These are phyloP conservation scores for Phylloscopus whistleri DNA, from an alignment of 2,113 vertebrate species.

Conservation along the genomic window DNA sequence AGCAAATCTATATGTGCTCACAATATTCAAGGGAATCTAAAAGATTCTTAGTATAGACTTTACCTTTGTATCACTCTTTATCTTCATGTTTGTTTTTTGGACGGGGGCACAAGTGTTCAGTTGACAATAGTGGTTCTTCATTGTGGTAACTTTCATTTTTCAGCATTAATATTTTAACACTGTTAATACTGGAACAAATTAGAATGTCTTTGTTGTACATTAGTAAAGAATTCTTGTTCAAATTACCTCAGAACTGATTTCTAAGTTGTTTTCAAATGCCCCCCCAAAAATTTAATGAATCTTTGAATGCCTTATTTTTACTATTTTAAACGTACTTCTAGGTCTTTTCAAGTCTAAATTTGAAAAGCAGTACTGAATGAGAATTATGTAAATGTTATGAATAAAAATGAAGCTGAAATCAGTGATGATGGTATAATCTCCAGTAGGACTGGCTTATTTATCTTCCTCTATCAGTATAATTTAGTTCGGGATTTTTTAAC, in stretches of 20 bases:
- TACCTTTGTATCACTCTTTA: neutral
- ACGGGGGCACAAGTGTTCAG: accelerated
- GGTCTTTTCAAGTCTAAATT: neutral
- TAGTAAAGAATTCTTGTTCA: neutral
- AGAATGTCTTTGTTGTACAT: neutral
- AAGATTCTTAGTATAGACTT: neutral
- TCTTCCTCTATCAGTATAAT: neutral
- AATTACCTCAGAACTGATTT: neutral
- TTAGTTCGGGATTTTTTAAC: neutral
- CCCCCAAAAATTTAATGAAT: neutral
- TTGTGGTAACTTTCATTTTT: neutral
- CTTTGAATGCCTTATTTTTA: neutral
- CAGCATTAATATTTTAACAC: neutral
- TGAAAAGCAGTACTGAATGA: neutral
- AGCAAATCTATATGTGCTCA: neutral
- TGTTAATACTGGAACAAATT: neutral
- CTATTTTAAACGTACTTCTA: neutral
- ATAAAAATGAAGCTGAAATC: neutral
- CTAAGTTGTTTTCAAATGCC: neutral
- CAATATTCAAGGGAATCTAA: neutral
- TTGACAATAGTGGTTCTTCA: neutral
- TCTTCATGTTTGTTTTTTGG: neutral
- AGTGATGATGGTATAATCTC: neutral
- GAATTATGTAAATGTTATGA: neutral
- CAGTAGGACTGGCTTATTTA: neutral